phyloP scores from a whole-genome alignment of 2,113 vertebrate species.

The Riparia riparia region DNA sequence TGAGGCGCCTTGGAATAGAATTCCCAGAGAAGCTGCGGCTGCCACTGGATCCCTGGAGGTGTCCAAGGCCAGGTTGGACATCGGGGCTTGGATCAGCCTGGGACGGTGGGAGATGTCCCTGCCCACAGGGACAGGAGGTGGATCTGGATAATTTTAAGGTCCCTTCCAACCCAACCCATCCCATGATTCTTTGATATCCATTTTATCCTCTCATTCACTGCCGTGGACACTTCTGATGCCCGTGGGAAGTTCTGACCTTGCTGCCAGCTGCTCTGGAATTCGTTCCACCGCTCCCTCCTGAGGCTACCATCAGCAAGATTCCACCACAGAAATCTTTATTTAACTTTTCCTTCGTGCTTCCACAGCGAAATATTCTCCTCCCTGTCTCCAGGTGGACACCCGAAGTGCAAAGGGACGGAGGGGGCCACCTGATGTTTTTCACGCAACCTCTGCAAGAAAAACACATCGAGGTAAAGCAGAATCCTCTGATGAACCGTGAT shows the following conservation, averaged over 20 bases:
- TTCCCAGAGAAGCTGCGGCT: neutral
- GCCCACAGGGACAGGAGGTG: neutral
- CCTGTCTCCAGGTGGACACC: neutral
- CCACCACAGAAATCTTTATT: neutral
- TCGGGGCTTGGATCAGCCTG: neutral
- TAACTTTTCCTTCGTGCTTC: rapidly evolving
- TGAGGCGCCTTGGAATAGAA: rapidly evolving
- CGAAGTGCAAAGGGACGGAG: neutral
- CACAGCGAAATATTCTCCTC: neutral
- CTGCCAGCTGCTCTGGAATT: neutral
- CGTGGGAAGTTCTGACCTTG: neutral
- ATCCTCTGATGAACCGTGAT: rapidly evolving
- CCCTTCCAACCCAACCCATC: neutral
- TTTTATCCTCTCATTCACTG: neutral
- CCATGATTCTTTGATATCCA: rapidly evolving
- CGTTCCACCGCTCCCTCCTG: rapidly evolving
- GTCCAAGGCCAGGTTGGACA: rapidly evolving
- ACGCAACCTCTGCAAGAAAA: neutral
- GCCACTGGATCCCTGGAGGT: neutral
- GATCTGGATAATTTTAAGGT: neutral
- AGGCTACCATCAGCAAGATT: neutral
- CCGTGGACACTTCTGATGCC: rapidly evolving
- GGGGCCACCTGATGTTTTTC: neutral
- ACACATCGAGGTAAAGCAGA: rapidly evolving
- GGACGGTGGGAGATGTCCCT: rapidly evolving